phyloP scores from a whole-genome alignment of 2,113 vertebrate species.

The Cephalopholis sonnerati region DNA sequence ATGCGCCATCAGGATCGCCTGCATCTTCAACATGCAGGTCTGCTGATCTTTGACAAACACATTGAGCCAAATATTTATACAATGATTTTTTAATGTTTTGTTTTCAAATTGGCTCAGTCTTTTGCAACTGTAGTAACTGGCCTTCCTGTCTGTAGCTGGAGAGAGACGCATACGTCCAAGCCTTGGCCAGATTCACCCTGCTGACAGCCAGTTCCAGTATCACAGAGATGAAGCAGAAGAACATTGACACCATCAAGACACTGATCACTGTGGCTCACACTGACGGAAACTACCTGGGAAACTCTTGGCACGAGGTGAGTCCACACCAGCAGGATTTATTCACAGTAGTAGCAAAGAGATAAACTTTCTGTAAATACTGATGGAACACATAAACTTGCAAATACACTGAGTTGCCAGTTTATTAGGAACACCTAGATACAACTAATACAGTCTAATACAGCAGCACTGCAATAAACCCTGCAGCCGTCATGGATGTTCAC shows the following conservation, averaged over 20 bases:
- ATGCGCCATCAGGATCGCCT: conserved; percentile 95
- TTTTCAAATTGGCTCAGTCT: neutral
- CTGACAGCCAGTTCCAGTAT: conserved; percentile 98
- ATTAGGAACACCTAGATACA: neutral
- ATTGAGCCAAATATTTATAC: neutral
- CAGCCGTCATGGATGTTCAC: too few relatives aligned
- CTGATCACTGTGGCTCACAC: conserved; percentile 98
- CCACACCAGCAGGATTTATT: neutral
- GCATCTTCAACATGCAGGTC: conserved; percentile 98
- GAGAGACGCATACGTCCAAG: conserved; percentile 96
- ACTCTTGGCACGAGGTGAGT: conserved; percentile 97
- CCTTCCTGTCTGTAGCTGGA: conserved; percentile 87
- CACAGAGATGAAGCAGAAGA: conserved; percentile 99
- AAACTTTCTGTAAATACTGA: neutral
- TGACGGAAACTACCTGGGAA: conserved; percentile 97
- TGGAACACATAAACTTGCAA: neutral
- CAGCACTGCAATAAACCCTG: too few relatives aligned
- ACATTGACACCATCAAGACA: conserved; percentile 99
- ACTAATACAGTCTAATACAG: too few relatives aligned
- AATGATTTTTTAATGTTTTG: too few relatives aligned
- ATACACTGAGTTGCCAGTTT: neutral
- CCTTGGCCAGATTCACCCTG: conserved; percentile 95
- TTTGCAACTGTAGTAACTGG: neutral
- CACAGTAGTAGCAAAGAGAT: neutral
- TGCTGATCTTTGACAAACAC: conserved; percentile 38